Percentiles rank a stretch among this genome's conserved stretches.
Conservation (phyloP, 1,140 invertebrate genomes). For the Orius laevigatus region DNA sequence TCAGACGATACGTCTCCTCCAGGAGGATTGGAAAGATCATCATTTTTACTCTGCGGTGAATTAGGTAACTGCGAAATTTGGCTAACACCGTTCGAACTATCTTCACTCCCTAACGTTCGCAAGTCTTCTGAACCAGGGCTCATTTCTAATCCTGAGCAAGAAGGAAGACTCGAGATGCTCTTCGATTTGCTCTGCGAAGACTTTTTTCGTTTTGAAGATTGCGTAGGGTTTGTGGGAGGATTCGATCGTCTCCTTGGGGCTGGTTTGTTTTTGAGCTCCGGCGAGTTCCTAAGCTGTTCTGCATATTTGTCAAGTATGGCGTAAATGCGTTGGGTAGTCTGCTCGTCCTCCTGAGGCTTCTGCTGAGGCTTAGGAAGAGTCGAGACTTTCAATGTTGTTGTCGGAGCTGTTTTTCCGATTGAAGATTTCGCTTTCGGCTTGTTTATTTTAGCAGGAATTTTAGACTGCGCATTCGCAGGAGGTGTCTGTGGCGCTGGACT, state of each 20-base stretch:
- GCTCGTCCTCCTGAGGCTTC: conserved; percentile 64
- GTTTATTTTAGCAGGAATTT: conserved; percentile 19
- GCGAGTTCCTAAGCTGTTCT: conserved; percentile 59
- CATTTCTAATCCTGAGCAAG: conserved; percentile 24
- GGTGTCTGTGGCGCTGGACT: conserved; percentile 28
- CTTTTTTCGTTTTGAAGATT: conserved; percentile 55
- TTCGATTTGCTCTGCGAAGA: conserved; percentile 39
- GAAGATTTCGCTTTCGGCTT: conserved; percentile 30
- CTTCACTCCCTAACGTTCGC: conserved; percentile 21
- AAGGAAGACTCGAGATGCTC: conserved; percentile 31
- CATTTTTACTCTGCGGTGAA: conserved; percentile 21
- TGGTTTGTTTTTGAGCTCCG: conserved; percentile 63
- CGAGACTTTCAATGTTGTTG: conserved; percentile 39
- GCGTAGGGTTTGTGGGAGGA: conserved; percentile 50
- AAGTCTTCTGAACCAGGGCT: conserved; percentile 22
- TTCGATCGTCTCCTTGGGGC: conserved; percentile 55
- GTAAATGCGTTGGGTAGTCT: conserved; percentile 61
- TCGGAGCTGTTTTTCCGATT: conserved; percentile 32
- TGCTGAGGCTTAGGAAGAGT: conserved; percentile 49
- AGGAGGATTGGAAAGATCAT: conserved; percentile 17
- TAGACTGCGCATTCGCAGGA: conserved; percentile 18
- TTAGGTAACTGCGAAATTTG: conserved; percentile 30
- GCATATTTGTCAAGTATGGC: conserved; percentile 67
- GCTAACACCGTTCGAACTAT: conserved; percentile 23
- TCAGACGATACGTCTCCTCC: conserved; percentile 19